These are phyloP conservation scores for Cyanoramphus novaezelandiae DNA, from an alignment of 2,113 vertebrate genomes.

Conservation along the genomic window DNA sequence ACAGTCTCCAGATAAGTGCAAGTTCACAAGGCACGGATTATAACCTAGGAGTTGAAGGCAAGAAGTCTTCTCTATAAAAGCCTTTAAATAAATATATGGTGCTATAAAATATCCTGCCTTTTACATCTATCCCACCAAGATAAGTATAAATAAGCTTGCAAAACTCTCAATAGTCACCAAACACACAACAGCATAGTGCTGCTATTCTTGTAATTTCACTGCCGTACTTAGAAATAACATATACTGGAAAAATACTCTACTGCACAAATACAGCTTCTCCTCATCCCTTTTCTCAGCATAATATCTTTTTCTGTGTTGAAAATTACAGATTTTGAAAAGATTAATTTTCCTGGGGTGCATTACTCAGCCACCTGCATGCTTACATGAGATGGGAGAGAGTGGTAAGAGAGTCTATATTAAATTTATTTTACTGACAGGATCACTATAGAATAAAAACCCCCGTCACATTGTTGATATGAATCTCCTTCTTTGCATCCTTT, in stretches of 20 bases:
- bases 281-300: not conserved
- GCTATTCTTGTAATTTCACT: not conserved
- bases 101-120: not conserved
- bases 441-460: not conserved
- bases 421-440: conserved; percentile 49
- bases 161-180: not conserved
- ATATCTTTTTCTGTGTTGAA: not conserved
- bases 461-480: not conserved
- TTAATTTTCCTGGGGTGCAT: conserved; percentile 16
- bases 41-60: rapidly evolving
- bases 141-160: not conserved
- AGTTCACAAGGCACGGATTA: not conserved
- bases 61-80: not conserved
- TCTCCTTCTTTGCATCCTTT: conserved; percentile 50
- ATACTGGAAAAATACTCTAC: not conserved
- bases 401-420: conserved; percentile 4
- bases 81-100: not conserved
- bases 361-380: not conserved
- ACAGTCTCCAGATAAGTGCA: not conserved
- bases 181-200: not conserved
- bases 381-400: conserved; percentile 1
- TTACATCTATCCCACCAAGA: not conserved
- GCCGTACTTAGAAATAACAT: not conserved
- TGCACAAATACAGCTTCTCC: not conserved
- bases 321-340: not conserved